Evolutionary conservation across 30 jellyfish, hydroid and myxozoan species (phyloP).

Genomic region (Mastigias papua): DNA sequence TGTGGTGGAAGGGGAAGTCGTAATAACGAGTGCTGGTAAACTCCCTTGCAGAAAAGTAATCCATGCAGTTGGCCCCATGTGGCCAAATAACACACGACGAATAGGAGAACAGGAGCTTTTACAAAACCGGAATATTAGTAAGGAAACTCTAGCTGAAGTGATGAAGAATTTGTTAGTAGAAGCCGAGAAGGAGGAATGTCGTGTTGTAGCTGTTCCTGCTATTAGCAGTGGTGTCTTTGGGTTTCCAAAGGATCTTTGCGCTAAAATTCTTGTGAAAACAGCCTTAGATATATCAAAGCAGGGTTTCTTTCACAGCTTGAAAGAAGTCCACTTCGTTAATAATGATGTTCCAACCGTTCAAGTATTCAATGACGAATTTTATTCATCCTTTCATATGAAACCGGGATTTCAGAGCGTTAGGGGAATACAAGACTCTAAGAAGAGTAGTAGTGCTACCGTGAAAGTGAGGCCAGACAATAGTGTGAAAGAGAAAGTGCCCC

Average conservation of each 20-base stretch:
- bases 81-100: conserved; percentile 13
- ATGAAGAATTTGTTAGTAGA: conserved; percentile 23
- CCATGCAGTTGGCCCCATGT: conserved; percentile 61
- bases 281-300: neutral
- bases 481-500: neutral
- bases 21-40: conserved; percentile 46
- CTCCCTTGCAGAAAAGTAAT: conserved; percentile 9
- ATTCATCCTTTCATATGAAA: neutral
- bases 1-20: conserved; percentile 23
- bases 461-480: neutral
- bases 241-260: conserved; percentile 62
- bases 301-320: neutral
- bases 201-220: conserved; percentile 65
- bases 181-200: conserved; percentile 36
- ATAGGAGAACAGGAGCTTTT: conserved; percentile 22
- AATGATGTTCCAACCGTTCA: conserved; percentile 45
- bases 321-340: conserved; percentile 37
- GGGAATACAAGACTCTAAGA: neutral
- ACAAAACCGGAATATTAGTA: neutral
- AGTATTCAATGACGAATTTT: neutral
- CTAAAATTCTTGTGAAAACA: conserved; percentile 19
- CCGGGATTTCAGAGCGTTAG: neutral
- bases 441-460: neutral
- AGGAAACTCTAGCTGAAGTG: conserved; percentile 4
- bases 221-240: conserved; percentile 64